phyloP scores from a whole-genome alignment of 2,888 invertebrate species.

The Aspidapion aeneum region DNA sequence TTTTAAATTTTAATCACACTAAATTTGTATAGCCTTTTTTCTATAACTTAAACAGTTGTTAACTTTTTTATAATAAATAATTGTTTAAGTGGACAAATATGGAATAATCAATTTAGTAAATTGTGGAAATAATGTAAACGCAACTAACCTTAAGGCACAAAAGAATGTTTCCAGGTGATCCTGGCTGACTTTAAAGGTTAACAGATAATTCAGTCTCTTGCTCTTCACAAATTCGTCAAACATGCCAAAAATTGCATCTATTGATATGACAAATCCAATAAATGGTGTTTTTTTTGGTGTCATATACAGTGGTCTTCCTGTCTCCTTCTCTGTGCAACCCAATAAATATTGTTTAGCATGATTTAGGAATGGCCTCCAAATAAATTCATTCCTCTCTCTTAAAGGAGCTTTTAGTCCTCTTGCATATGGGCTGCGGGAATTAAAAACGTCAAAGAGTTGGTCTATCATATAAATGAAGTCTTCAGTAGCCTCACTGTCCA shows the following conservation, averaged over 20 bases:
- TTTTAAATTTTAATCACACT: neutral
- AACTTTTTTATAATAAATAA: neutral
- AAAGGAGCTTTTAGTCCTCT: neutral
- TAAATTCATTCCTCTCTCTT: neutral
- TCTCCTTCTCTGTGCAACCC: neutral
- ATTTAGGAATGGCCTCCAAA: neutral
- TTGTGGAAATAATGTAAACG: too few species aligned
- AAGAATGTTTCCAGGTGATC: too few species aligned
- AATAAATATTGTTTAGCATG: neutral
- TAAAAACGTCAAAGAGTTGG: neutral
- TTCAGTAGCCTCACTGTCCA: neutral
- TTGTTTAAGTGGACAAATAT: too few species aligned
- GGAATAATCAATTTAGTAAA: too few species aligned
- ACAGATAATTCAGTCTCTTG: too few species aligned
- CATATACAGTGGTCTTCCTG: neutral
- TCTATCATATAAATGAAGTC: neutral
- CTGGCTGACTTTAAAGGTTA: too few species aligned
- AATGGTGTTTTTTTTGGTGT: neutral
- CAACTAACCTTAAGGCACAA: slow-evolving; percentile 15
- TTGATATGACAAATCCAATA: neutral
- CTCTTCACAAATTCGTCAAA: too few species aligned
- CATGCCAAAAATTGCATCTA: too few species aligned
- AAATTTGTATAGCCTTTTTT: neutral
- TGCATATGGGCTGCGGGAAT: neutral
- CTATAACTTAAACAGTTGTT: neutral